A percentile compares a stretch with the other conserved stretches of the same genome.
Conservation (phyloP, 2,888 invertebrate genomes). For the Leptinotarsa rubiginosa region DNA sequence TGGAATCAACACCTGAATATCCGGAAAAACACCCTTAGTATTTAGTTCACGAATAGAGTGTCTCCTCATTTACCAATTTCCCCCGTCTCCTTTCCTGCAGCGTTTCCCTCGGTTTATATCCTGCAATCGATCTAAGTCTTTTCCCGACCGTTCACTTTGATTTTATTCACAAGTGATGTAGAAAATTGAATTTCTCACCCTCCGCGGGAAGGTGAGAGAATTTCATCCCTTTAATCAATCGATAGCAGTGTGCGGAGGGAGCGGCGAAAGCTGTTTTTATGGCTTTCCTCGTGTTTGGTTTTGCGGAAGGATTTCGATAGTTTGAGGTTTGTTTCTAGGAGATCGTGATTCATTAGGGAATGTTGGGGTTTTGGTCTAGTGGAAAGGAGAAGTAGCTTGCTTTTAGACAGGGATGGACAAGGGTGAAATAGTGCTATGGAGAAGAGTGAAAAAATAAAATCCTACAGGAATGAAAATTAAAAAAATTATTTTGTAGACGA, state of each 20-base stretch:
- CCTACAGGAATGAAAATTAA: too few species aligned
- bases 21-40: conserved; percentile 14
- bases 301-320: conserved; percentile 7
- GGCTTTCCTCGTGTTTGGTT: conserved; percentile 1
- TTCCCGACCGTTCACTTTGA: conserved; percentile 60
- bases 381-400: neutral
- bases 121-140: conserved; percentile 55
- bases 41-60: conserved; percentile 30
- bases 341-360: conserved; percentile 4
- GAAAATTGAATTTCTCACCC: conserved; percentile 68
- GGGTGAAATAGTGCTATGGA: too few species aligned
- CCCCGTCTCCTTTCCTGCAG: conserved; percentile 27
- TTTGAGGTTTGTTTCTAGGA: conserved; percentile 19
- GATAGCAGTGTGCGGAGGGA: conserved; percentile 22
- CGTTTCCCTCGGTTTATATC: conserved; percentile 29
- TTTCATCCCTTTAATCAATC: conserved; percentile 43
- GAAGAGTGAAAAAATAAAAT: too few species aligned
- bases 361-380: conserved; percentile 2
- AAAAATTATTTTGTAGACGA: too few species aligned
- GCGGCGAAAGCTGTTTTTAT: conserved; percentile 6
- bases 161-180: conserved; percentile 68
- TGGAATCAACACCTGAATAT: conserved; percentile 4
- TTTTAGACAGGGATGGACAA: neutral
- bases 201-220: conserved; percentile 51
- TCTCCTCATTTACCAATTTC: conserved; percentile 38